phyloP scores from a whole-genome alignment of 2,888 invertebrate genomes.

The Aporophyla lueneburgensis region DNA sequence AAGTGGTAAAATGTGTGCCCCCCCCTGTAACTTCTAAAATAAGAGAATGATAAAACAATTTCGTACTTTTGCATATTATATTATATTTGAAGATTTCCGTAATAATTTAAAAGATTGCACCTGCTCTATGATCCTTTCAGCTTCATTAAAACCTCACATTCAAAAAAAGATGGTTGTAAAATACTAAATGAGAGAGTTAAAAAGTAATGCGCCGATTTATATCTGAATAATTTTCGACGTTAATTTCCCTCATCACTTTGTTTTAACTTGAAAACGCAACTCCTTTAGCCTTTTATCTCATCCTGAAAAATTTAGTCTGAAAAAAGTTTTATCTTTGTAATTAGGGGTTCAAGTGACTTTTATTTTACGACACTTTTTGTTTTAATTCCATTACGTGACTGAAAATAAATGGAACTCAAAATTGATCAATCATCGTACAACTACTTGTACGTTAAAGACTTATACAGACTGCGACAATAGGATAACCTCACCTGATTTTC shows the following conservation, averaged over 20 bases:
- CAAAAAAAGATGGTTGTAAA: neutral
- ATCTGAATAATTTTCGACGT: neutral
- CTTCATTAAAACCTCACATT: neutral
- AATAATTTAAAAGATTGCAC: no score
- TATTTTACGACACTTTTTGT: constrained; percentile 22
- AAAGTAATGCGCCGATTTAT: neutral
- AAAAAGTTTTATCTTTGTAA: constrained; percentile 26
- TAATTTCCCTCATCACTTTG: no score
- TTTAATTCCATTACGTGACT: constrained; percentile 4
- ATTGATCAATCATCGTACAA: neutral
- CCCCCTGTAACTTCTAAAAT: no score
- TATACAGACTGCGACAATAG: no score
- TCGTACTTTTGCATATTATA: no score
- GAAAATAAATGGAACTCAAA: neutral
- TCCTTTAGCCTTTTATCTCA: no score
- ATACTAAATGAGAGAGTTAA: neutral
- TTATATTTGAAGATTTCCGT: neutral
- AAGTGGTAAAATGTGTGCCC: no score
- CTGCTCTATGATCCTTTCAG: neutral
- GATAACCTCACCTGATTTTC: no score
- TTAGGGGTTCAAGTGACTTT: constrained; percentile 4
- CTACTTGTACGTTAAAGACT: no score
- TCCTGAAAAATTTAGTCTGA: no score
- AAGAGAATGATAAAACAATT: no score
- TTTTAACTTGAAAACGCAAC: neutral